phyloP scores from a whole-genome alignment of 1,140 invertebrate genomes.

The Meloidogyne hapla region DNA sequence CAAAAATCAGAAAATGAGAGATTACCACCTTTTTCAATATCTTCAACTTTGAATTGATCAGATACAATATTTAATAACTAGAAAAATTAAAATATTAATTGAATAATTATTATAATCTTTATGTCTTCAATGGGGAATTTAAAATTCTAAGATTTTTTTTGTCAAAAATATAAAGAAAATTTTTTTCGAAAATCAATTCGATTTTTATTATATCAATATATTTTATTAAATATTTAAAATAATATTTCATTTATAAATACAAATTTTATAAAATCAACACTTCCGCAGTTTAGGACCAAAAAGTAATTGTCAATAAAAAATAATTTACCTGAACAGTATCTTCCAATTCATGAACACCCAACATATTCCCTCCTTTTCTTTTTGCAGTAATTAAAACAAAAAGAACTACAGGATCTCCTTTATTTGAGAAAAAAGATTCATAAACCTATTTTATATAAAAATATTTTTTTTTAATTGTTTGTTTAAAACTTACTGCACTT shows the following conservation, averaged over 20 bases:
- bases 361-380: constrained; percentile 50
- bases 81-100: constrained; percentile 9
- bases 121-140: too few species aligned
- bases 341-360: constrained; percentile 54
- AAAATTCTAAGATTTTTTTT: too few species aligned
- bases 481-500: constrained; percentile 36
- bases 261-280: too few species aligned
- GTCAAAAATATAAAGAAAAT: too few species aligned
- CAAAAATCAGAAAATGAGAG: constrained; percentile 56
- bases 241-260: too few species aligned
- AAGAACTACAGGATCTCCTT: constrained; percentile 57
- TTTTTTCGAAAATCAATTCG: too few species aligned
- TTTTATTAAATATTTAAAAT: too few species aligned
- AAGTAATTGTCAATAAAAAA: background rate
- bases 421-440: constrained; percentile 58
- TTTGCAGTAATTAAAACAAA: constrained; percentile 60
- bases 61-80: constrained; percentile 56
- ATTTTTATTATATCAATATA: too few species aligned
- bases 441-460: constrained; percentile 49
- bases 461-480: constrained; percentile 14
- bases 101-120: too few species aligned
- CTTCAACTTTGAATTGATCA: constrained; percentile 48
- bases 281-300: too few species aligned
- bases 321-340: constrained; percentile 56
- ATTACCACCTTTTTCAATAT: constrained; percentile 38